These are phyloP conservation scores for Periparus ater DNA, from an alignment of 2,797 vertebrate genomes.

Conservation along the genomic window DNA sequence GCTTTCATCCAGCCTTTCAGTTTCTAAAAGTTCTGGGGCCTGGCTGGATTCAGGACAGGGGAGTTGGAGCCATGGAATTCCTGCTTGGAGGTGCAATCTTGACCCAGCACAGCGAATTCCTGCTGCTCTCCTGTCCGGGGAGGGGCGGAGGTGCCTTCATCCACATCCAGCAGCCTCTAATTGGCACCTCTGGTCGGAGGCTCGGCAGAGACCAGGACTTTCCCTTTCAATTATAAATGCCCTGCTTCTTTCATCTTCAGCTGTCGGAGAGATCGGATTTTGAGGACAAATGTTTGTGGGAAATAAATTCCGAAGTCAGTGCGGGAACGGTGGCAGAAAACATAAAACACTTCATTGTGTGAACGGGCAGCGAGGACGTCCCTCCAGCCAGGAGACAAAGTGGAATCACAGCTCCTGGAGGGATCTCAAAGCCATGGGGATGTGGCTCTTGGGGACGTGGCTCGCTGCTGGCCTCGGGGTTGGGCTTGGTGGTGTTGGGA, in stretches of 20 bases:
- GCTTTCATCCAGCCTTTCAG: slow-evolving; percentile 44
- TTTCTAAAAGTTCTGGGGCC: slow-evolving; percentile 41
- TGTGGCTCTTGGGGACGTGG: not conserved
- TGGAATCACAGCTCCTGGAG: not conserved
- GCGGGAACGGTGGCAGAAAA: not conserved
- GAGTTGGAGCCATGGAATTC: not conserved
- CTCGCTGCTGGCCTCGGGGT: not conserved
- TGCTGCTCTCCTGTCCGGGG: not conserved
- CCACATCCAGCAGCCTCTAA: slow-evolving; percentile 17
- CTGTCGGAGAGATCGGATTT: not conserved
- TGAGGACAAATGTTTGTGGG: slow-evolving; percentile 32
- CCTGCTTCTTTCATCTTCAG: not conserved
- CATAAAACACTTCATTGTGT: not conserved
- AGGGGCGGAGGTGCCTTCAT: not conserved
- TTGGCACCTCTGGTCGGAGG: slow-evolving; percentile 9
- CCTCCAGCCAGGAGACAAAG: not conserved
- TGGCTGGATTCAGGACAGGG: not conserved
- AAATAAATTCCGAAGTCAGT: not conserved
- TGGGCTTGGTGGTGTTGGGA: not conserved
- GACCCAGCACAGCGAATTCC: not conserved
- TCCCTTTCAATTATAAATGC: slow-evolving; percentile 52
- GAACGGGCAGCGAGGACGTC: not conserved
- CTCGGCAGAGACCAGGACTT: not conserved
- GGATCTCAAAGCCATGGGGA: not conserved
- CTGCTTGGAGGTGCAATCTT: not conserved